Base-by-base conservation (phyloP, 2,888 invertebrate genomes). In the Troglohyphantes excavatus region DNA sequence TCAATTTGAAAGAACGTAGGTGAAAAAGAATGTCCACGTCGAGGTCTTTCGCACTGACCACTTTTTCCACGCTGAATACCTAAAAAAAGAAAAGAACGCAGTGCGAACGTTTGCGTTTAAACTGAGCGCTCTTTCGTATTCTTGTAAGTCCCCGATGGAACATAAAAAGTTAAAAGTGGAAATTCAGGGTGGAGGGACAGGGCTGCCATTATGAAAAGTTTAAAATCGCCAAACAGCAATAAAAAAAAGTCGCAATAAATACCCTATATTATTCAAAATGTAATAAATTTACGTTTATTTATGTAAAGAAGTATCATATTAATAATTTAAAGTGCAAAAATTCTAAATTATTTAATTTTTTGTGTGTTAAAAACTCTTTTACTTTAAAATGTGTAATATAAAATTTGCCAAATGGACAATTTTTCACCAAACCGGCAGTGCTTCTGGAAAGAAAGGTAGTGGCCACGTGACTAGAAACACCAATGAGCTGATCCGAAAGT, bases 1-100 rank as follows among this genome's bases (percentile, higher is more conserved):
- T 87, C 87, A 87, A 43, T 79, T 87, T 87, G 46, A 27, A 76
- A n/a, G 72, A 75, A 79, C 79, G 87, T 73, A 72, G 87, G 87
- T 73, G 79, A 81, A 61, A 39, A 53, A 59, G 19, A 79, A 46
- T 43, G 79, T 81, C 79, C 39, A 63, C 29, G 65, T 43, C 33
- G 59, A 59, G 65, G 76, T 78, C n/a, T 17, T 29, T n/a, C n/a
- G 23, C 11, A 29, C 67, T 81, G 79, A 81, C 68, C 79, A 81
- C 79, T 81, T 76, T 76, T 76, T 76, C 75, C 33, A 61, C 61
- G 19, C 13, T 6, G 17, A 29, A 33, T 61, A 21, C 17, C 5
- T 61, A 19, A n/a, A 53, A 53, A 65, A 21, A 33, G 63, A 53
- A 65, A 21, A 33, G 63, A 67, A 23, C 33, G 27, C 59, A 70